Percentiles rank a stretch among this genome's conserved stretches.
phyloP scores from a whole-genome alignment of 2,113 vertebrate genomes.

The Hydrochoerus hydrochaeris region DNA sequence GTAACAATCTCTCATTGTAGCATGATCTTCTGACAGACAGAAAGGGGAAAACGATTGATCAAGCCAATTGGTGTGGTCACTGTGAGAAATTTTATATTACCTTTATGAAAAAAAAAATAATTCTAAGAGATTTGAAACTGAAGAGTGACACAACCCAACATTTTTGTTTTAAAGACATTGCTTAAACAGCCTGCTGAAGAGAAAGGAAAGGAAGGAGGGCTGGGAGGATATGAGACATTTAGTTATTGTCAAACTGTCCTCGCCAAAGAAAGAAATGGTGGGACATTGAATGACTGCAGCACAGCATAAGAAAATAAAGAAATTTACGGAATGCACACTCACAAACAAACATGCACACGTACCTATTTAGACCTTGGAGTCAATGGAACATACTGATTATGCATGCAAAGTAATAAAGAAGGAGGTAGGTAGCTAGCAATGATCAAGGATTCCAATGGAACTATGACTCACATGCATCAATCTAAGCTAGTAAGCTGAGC shows the following conservation, averaged over 20 bases:
- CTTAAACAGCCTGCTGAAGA: background rate
- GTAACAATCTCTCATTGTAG: background rate
- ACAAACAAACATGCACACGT: background rate
- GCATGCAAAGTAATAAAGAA: background rate
- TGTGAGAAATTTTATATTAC: background rate
- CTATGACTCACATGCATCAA: rapidly evolving
- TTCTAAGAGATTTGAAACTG: background rate
- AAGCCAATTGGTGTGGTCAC: too few relatives aligned
- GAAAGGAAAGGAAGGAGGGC: background rate
- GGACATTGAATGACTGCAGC: background rate
- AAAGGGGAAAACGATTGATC: background rate
- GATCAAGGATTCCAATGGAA: background rate
- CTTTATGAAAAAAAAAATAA: background rate
- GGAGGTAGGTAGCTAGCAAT: background rate
- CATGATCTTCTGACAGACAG: background rate
- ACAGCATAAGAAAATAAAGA: background rate
- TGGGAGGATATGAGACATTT: background rate
- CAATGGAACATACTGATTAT: rapidly evolving
- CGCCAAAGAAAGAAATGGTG: background rate
- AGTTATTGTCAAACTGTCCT: background rate
- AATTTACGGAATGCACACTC: rapidly evolving
- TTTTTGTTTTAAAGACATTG: background rate
- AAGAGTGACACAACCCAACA: too few relatives aligned
- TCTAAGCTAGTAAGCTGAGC: background rate
- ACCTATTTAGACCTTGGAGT: background rate